Conservation (phyloP, 2,113 vertebrate species). For the Polyodon spathula region DNA sequence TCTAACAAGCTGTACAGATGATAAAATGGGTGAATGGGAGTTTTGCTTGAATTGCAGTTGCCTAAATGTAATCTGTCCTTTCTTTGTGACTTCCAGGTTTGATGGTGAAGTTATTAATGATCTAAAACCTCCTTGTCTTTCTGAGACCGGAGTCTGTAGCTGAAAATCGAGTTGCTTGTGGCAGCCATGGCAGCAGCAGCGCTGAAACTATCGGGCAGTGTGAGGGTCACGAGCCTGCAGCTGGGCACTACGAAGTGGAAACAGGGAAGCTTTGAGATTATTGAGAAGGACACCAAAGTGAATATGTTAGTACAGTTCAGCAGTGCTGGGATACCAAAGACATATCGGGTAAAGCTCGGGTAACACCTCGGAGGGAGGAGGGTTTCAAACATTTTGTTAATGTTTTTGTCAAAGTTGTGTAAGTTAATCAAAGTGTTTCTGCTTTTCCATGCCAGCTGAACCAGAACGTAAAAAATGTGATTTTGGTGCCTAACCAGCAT, state of each 20-base stretch:
- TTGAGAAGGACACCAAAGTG: constrained; percentile 89
- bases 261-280: constrained; percentile 89
- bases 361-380: too few species aligned
- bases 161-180: constrained; percentile 13
- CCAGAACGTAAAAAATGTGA: constrained; percentile 87
- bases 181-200: constrained; percentile 48
- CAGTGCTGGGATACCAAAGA: constrained; percentile 72
- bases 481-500: constrained; percentile 55
- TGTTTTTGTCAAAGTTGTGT: too few species aligned
- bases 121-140: too few species aligned
- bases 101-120: too few species aligned
- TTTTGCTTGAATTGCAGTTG: too few species aligned
- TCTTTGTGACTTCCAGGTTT: too few species aligned
- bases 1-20: too few species aligned
- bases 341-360: constrained; percentile 70
- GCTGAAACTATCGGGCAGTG: constrained; percentile 76
- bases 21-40: too few species aligned
- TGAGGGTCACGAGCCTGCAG: constrained; percentile 75
- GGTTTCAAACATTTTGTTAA: too few species aligned
- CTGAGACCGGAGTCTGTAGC: too few species aligned
- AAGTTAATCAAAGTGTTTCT: constrained; percentile 10
- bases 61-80: too few species aligned
- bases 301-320: constrained; percentile 78
- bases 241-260: constrained; percentile 86
- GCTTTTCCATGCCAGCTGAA: constrained; percentile 61